Evolutionary conservation across 2,888 invertebrate species (phyloP).

Genomic region (Orthosia incerta): DNA sequence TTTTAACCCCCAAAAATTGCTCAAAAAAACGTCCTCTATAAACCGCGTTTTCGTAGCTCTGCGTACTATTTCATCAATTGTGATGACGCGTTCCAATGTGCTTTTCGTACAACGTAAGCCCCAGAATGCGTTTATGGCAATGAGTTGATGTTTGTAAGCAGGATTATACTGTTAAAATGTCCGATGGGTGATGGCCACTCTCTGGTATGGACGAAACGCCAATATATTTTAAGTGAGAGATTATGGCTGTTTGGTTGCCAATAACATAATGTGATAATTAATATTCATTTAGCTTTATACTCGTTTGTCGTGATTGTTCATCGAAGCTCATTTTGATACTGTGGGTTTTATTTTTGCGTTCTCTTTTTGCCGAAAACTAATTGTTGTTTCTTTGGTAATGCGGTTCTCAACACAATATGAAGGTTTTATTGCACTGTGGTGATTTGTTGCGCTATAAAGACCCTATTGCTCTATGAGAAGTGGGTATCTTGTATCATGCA

Average conservation of each 20-base stretch:
- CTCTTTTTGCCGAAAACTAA: background rate
- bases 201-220: constrained; percentile 70
- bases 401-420: background rate
- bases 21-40: background rate
- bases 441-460: background rate
- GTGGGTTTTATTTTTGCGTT: constrained; percentile 21
- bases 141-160: constrained; percentile 78
- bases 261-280: constrained; percentile 61
- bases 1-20: too few relatives aligned
- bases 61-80: constrained; percentile 78
- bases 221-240: constrained; percentile 71
- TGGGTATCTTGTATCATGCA: background rate
- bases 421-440: constrained; percentile 16
- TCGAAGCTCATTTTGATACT: constrained; percentile 19
- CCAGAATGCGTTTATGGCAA: constrained; percentile 78
- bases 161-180: constrained; percentile 76
- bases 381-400: background rate
- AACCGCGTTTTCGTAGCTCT: constrained; percentile 64
- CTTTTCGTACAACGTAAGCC: constrained; percentile 80
- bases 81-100: constrained; percentile 81
- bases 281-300: constrained; percentile 58
- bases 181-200: constrained; percentile 35
- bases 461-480: background rate
- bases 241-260: constrained; percentile 54
- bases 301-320: constrained; percentile 42